These are phyloP conservation scores for Sorex araneus DNA, from an alignment of 2,113 vertebrate genomes.

Conservation along the genomic window DNA sequence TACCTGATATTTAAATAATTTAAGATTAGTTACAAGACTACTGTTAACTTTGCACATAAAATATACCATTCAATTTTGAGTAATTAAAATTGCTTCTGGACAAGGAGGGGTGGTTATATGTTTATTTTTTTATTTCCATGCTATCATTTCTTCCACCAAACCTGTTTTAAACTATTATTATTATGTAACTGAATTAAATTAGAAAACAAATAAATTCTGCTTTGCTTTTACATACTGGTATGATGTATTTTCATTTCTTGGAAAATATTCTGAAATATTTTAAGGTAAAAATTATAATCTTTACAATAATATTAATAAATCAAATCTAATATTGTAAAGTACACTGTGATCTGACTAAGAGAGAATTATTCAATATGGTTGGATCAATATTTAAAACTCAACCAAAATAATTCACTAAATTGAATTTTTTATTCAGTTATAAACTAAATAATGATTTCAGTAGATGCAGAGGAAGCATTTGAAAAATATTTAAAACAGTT, in stretches of 20 bases:
- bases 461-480: neutral
- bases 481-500: neutral
- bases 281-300: neutral
- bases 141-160: neutral
- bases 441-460: neutral
- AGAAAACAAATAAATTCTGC: neutral
- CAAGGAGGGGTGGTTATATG: too few relatives aligned
- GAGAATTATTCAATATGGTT: neutral
- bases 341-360: neutral
- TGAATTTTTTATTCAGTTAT: neutral
- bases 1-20: neutral
- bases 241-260: neutral
- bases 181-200: neutral
- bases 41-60: neutral
- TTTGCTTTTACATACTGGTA: neutral
- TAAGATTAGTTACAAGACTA: neutral
- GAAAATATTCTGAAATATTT: neutral
- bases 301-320: neutral
- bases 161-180: neutral
- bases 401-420: neutral
- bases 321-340: neutral
- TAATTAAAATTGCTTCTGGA: neutral
- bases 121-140: neutral
- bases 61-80: neutral
- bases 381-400: constrained; percentile 5